Evolutionary conservation across 2,113 vertebrate species (phyloP), one percentile per base, ranked within the genome.

Genomic region (Corvus cornix): DNA sequence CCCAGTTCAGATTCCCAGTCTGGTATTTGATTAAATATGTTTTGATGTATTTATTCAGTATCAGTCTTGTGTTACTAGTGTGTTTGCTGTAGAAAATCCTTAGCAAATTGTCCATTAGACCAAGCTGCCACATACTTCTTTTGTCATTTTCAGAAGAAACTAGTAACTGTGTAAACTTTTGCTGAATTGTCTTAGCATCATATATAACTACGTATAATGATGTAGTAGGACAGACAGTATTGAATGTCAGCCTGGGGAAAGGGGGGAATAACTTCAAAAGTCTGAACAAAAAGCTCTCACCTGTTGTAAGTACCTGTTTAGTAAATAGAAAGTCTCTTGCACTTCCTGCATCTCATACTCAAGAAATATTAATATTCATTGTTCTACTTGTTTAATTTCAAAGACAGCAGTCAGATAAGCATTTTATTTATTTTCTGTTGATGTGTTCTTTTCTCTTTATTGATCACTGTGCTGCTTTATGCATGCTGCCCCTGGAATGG

Each of bases 21-120:
- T 89, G 97, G 96, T 98, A 98, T 94, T 97, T 87, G 51, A 62
- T 91, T 85, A 74, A 90, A 85, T 88, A 48, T 30, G 9, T 46
- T 96, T 91, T 90, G 33, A 37, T 93, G 2, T 27, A 48, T 81
- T 88, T 89, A 55, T 56, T 95, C 49, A 39, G 8, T 88, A 24
- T 75, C 43, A 90, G 41, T 19, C 60, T 94, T 79, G 6, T 69
- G 28, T 83, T 93, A 76, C 43, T 75, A 59, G 39, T 82, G 27
- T 17, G 2, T 72, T 84, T 62, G 46, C 81, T 77, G 2, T 74
- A 84, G 91, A 68, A 95, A 87, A 87, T 59, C 27, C 41, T 68
- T 92, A 76, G 41, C 43, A 76, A 79, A 26, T 52, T 4, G 7
- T 70, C 60, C 35, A 5, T 80, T 80, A 85, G 82, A 67, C 76